Evolutionary conservation across 1,140 invertebrate species (phyloP), one percentile per base, ranked within the genome.

Genomic region (Drosophila dunni): DNA sequence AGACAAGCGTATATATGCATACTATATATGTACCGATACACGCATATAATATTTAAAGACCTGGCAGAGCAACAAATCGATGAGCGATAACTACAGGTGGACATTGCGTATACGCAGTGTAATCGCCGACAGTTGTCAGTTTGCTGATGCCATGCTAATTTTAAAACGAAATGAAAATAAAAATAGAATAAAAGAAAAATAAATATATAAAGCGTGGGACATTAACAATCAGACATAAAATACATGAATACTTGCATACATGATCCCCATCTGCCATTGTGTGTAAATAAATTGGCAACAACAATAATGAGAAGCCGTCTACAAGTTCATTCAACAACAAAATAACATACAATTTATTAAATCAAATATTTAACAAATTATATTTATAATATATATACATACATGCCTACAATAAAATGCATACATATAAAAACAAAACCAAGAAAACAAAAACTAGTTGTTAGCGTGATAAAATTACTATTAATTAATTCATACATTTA

Each of bases 401-500:
- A 80, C 65, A 61, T 38, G 56, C 11, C 62, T 64, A 74, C 46
- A 71, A 50, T 58, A 67, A 29, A 67, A 63, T 62, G 56, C 71
- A 68, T 75, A 75, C 44, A 78, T 71, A 65, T 34, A 69, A 17
- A 81, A 78, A 82, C 6, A n/a, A n/a, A 33, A 11, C 20, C 34
- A 33, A 71, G 68, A 78, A 81, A 51, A 33, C n/a, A 42, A 38
- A 38, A 9, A 75, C 68, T 86, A 81, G 81, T 78, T 81, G 77
- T 84, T 88, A 88, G 83, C 79, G 83, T 89, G 83, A 88, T 88
- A 65, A 60, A 70, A 68, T 65, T 83, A 86, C 83, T 79, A 79
- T 86, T 81, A 85, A 85, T 81, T 82, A 82, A 82, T 86, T 88
- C 84, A 68, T 79, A 83, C 40, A 66, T 58, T 48, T 53, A 64